Conservation (phyloP, 2,888 invertebrate species). For the Siphonodentalium dalli region DNA sequence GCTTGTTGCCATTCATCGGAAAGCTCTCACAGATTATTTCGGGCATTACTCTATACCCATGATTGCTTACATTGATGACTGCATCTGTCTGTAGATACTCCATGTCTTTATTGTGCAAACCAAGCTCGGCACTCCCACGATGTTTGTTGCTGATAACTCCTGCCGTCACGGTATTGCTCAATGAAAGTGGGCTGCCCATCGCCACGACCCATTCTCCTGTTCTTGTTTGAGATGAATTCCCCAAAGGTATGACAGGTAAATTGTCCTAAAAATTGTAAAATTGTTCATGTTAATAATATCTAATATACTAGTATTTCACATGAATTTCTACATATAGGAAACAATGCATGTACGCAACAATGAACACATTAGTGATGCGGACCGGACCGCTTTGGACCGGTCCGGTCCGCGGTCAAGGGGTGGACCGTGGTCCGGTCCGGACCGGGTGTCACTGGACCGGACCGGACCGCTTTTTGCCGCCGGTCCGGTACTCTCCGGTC, state of each 20-base stretch:
- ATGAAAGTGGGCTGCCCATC: slow-evolving; percentile 86
- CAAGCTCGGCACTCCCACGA: slow-evolving; percentile 72
- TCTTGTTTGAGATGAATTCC: slow-evolving; percentile 77
- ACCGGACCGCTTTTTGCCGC: no score
- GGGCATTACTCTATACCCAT: background rate
- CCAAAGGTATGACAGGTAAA: slow-evolving; percentile 81
- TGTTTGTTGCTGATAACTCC: slow-evolving; percentile 81
- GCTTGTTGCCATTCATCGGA: no score
- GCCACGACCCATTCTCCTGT: slow-evolving; percentile 93
- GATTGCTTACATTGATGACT: slow-evolving; percentile 78
- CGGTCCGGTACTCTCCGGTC: no score
- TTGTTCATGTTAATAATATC: no score
- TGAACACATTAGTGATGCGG: no score
- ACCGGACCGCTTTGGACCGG: no score
- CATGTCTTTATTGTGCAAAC: slow-evolving; percentile 75
- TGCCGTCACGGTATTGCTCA: slow-evolving; percentile 90
- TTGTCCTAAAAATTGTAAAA: slow-evolving; percentile 64
- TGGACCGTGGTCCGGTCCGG: no score
- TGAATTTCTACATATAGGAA: no score
- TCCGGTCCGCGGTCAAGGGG: no score
- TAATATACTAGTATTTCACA: no score
- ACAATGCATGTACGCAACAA: no score
- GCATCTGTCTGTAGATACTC: slow-evolving; percentile 91
- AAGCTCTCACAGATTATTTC: background rate
- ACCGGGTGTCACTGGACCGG: no score